Base-by-base conservation (phyloP, 2,113 vertebrate genomes). In the Sceloporus undulatus region DNA sequence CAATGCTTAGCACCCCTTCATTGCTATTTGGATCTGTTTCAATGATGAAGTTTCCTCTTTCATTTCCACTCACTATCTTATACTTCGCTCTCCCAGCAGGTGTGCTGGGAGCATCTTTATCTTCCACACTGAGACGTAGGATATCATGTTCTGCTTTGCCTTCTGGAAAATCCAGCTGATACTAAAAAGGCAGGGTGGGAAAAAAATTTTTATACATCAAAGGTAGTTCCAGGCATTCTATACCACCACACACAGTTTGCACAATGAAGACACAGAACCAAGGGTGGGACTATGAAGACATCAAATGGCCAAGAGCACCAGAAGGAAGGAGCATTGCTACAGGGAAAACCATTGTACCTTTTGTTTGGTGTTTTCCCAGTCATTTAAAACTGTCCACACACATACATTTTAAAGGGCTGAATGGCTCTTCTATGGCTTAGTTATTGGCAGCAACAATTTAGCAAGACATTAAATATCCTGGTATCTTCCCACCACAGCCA, bases 11-110 rank as follows among this genome's bases (percentile, higher is more conserved):
- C 77, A 98, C 87, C 1, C 98, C 98, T 38, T 98, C 97, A 16
- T 98, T 98, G 78, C 97, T 98, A 23, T 87, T 21, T 0, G 95
- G 96, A 91, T 99, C 97, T 0, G 97, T 97, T 74, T 85, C 76
- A 42, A 98, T 85, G 79, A 94, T 86, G 87, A 97, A 98, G 79
- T 94, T 93, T 1, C 19, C 84, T 0, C 94, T 95, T 62, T 98
- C 95, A 1, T 98, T 97, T 70, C 97, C 98, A 11, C 85, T 38
- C 1, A 90, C 10, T 65, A 98, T 93, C 80, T 16, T 92, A 90
- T 97, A 98, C 21, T 94, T 92, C 2, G 96, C 97, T 65, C 73
- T 93, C 97, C 97, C 98, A 1, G 92, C 97, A 9, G 96, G 65
- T 3, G 96, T 97, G 1, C 96, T 71, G 0, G 94, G 96, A 0